phyloP scores from a whole-genome alignment of 1,140 invertebrate genomes.

The Pogonomyrmex californicus region DNA sequence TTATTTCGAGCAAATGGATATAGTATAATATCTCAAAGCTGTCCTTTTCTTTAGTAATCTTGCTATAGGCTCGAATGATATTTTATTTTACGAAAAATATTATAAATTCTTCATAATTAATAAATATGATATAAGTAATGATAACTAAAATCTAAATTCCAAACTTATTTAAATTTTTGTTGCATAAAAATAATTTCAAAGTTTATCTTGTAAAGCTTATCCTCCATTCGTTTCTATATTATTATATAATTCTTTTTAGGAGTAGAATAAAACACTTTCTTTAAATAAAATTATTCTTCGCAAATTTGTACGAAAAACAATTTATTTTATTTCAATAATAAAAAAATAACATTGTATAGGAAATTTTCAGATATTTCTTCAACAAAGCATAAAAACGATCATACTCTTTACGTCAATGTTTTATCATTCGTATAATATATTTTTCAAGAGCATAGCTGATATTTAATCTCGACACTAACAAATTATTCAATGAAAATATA shows the following conservation, averaged over 20 bases:
- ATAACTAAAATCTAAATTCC: background rate
- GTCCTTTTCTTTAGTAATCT: background rate
- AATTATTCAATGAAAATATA: background rate
- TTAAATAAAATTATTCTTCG: background rate
- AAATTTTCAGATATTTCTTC: background rate
- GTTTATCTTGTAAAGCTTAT: background rate
- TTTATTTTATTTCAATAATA: background rate
- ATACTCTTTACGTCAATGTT: background rate
- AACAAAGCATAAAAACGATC: background rate
- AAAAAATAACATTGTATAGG: background rate
- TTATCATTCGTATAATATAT: background rate
- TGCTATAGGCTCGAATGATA: background rate
- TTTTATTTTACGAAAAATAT: background rate
- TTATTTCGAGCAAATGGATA: constrained; percentile 9
- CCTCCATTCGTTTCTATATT: background rate
- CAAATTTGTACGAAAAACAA: background rate
- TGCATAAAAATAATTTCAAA: background rate
- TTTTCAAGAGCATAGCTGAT: background rate
- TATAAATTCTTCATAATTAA: background rate
- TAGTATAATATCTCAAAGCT: constrained; percentile 18
- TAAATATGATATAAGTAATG: background rate
- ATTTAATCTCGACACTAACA: background rate
- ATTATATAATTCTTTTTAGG: background rate
- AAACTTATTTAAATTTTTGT: background rate
- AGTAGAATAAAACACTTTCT: background rate